Percentiles rank a stretch among this genome's conserved stretches.
These are phyloP conservation scores for Sisor rabdophorus DNA, from an alignment of 2,113 vertebrate species.

Conservation along the genomic window DNA sequence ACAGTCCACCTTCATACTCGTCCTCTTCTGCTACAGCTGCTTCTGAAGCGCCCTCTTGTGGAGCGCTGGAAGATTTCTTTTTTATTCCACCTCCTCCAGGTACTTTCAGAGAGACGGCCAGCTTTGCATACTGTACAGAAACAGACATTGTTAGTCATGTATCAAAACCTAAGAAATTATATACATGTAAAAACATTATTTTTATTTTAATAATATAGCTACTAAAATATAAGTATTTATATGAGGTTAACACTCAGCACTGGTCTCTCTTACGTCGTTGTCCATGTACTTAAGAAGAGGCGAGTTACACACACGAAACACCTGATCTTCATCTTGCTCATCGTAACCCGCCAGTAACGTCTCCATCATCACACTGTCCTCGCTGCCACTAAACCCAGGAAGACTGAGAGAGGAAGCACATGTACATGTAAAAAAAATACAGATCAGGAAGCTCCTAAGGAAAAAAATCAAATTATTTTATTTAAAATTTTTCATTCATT, in stretches of 20 bases:
- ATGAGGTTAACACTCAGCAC: background rate
- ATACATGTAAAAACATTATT: no score
- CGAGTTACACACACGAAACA: constrained; percentile 86
- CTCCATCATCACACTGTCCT: constrained; percentile 87
- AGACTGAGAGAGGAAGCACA: constrained; percentile 70
- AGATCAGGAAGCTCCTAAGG: background rate
- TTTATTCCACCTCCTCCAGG: constrained; percentile 90
- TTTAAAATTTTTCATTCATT: no score
- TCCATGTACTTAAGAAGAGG: constrained; percentile 99
- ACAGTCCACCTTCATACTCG: constrained; percentile 93
- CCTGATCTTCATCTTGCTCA: constrained; percentile 92
- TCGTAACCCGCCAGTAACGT: constrained; percentile 91
- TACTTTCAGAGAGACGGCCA: constrained; percentile 86
- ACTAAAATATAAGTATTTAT: background rate
- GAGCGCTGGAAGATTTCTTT: constrained; percentile 79
- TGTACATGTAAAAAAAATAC: background rate
- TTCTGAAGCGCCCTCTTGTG: constrained; percentile 71
- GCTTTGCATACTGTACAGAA: constrained; percentile 88
- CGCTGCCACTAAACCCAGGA: constrained; percentile 91
- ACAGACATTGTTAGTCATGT: background rate
- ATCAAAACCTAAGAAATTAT: background rate
- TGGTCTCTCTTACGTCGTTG: constrained; percentile 88
- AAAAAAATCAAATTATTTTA: no score
- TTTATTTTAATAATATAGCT: no score
- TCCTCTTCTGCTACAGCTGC: constrained; percentile 76